Conservation (phyloP, 64 coral and sea anemone species). For the Pocillopora damicornis region DNA sequence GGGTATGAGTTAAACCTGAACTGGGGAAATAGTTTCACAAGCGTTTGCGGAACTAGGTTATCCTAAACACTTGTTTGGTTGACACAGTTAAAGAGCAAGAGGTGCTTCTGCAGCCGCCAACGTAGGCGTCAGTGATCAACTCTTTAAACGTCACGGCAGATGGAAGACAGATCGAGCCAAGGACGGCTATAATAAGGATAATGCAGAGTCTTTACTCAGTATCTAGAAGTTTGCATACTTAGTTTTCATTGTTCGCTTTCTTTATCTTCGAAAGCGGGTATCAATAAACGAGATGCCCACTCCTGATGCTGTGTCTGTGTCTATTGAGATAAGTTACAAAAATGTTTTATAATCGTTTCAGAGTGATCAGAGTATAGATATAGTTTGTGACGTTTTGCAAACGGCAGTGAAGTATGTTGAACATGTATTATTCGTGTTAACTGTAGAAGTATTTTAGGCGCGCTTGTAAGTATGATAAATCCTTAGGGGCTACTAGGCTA, state of each 20-base stretch:
- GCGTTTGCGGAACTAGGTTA: not conserved
- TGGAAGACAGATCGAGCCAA: constrained; percentile 12
- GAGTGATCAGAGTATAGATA: too few species aligned
- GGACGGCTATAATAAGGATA: constrained; percentile 10
- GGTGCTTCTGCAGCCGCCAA: not conserved
- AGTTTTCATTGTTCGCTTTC: constrained; percentile 28
- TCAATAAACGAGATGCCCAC: constrained; percentile 14
- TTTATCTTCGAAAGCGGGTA: constrained; percentile 25
- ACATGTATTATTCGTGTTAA: too few species aligned
- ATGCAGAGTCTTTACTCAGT: not conserved
- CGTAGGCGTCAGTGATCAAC: not conserved
- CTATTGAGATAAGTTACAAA: constrained; percentile 4
- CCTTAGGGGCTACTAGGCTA: too few species aligned
- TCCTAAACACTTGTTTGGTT: not conserved
- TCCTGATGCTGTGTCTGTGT: not conserved
- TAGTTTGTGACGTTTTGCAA: too few species aligned
- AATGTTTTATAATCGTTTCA: not conserved
- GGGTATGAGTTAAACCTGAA: not conserved
- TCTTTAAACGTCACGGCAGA: constrained; percentile 1
- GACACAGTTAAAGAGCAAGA: not conserved
- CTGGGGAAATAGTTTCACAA: not conserved
- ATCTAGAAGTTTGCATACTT: constrained; percentile 28
- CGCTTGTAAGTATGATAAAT: too few species aligned
- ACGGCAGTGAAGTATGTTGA: too few species aligned
- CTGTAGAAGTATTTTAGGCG: too few species aligned